Evolutionary conservation across 2,797 vertebrate genomes (phyloP).

Genomic region (Sternotherus odoratus): DNA sequence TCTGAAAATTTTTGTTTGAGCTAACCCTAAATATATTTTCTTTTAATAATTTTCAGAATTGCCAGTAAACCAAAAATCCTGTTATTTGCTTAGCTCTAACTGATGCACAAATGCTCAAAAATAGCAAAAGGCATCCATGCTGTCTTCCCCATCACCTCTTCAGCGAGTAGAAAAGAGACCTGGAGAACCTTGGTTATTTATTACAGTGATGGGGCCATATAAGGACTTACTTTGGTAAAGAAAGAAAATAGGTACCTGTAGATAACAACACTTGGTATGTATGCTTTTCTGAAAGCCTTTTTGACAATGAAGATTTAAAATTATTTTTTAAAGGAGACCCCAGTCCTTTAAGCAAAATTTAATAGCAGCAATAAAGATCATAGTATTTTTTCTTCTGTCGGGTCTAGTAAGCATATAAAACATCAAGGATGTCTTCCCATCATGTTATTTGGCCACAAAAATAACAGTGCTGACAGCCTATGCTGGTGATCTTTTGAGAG

Average conservation of each 20-base stretch:
- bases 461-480: neutral
- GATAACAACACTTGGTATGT: neutral
- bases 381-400: neutral
- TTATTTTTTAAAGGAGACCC: neutral
- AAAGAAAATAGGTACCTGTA: neutral
- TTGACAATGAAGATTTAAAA: neutral
- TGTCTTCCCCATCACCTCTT: neutral
- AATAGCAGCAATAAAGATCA: neutral
- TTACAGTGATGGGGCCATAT: neutral
- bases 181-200: neutral
- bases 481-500: neutral
- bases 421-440: neutral
- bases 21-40: neutral
- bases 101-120: neutral
- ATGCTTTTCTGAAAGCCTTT: neutral
- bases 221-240: neutral
- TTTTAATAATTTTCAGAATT: neutral
- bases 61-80: neutral
- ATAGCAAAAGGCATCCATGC: neutral
- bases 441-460: neutral
- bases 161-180: neutral
- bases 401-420: neutral
- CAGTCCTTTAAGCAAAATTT: neutral
- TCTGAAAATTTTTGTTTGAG: neutral
- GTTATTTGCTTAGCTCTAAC: neutral